A percentile compares a stretch with the other conserved stretches of the same genome.
phyloP scores from a whole-genome alignment of 64 coral and sea anemone species.

The Trachythela sp. region DNA sequence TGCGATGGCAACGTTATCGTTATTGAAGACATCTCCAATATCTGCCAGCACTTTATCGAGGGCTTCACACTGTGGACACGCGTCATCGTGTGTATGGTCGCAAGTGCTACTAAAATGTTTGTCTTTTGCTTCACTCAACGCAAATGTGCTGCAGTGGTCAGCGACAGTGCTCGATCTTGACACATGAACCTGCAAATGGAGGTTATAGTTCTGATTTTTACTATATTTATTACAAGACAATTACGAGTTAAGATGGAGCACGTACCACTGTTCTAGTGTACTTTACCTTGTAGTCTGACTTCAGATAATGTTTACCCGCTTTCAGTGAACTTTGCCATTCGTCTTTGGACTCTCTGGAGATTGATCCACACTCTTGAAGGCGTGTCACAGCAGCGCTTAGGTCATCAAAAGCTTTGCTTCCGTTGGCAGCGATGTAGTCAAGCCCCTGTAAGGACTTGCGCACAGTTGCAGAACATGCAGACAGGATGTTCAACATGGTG shows the following conservation, averaged over 20 bases:
- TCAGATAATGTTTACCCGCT: too few species aligned
- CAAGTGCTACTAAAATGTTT: conserved; percentile 17
- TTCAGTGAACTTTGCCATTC: too few species aligned
- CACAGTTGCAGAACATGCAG: background rate
- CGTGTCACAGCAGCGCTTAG: too few species aligned
- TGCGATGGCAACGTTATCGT: background rate
- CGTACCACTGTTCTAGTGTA: too few species aligned
- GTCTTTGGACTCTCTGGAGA: too few species aligned
- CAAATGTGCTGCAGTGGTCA: background rate
- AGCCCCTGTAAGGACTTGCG: background rate
- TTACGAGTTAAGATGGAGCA: too few species aligned
- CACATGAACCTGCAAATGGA: background rate
- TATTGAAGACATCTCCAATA: conserved; percentile 23
- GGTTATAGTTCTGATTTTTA: background rate
- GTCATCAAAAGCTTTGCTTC: too few species aligned
- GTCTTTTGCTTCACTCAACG: conserved; percentile 13
- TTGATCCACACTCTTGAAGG: too few species aligned
- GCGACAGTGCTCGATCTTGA: background rate
- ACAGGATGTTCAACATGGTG: background rate
- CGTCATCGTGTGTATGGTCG: conserved; percentile 34
- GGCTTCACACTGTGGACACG: conserved; percentile 37
- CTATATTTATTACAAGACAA: background rate
- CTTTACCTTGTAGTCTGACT: too few species aligned
- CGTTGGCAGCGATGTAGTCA: background rate
- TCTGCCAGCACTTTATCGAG: background rate